A percentile compares a stretch with the other conserved stretches of the same genome.
Evolutionary conservation across 2,888 invertebrate genomes (phyloP).

Genomic region (Limnephilus marmoratus): DNA sequence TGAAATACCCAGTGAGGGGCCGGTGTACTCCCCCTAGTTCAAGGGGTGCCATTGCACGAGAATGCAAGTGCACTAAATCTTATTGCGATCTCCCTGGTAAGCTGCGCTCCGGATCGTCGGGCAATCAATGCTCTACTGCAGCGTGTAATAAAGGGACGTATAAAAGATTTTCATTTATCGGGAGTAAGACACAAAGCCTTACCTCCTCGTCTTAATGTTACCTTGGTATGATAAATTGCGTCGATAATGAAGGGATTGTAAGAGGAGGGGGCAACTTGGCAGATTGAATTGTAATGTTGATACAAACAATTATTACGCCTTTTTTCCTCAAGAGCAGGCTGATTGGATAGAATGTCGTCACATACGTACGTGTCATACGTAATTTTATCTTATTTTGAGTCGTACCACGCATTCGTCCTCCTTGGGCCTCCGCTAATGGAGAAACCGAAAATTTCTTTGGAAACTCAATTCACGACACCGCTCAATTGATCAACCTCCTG

Average conservation of each 20-base stretch:
- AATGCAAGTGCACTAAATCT: constrained; percentile 64
- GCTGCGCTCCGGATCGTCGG: constrained; percentile 39
- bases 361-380: not conserved
- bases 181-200: constrained; percentile 6
- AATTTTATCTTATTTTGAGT: not conserved
- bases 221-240: constrained; percentile 45
- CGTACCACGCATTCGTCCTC: too few relatives aligned
- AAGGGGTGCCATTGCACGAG: constrained; percentile 42
- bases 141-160: constrained; percentile 53
- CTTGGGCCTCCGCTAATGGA: too few relatives aligned
- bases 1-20: constrained; percentile 16
- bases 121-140: constrained; percentile 63
- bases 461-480: too few relatives aligned
- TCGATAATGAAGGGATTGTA: not conserved
- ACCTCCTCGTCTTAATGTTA: constrained; percentile 47
- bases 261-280: not conserved
- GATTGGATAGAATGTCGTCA: not conserved
- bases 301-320: not conserved
- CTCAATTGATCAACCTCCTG: too few relatives aligned
- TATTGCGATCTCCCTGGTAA: constrained; percentile 56
- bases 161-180: constrained; percentile 13
- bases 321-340: not conserved
- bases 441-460: too few relatives aligned
- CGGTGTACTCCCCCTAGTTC: constrained; percentile 36
- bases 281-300: not conserved